These are phyloP conservation scores for Planiliza haematocheilus DNA, from an alignment of 2,113 vertebrate genomes.

Conservation along the genomic window DNA sequence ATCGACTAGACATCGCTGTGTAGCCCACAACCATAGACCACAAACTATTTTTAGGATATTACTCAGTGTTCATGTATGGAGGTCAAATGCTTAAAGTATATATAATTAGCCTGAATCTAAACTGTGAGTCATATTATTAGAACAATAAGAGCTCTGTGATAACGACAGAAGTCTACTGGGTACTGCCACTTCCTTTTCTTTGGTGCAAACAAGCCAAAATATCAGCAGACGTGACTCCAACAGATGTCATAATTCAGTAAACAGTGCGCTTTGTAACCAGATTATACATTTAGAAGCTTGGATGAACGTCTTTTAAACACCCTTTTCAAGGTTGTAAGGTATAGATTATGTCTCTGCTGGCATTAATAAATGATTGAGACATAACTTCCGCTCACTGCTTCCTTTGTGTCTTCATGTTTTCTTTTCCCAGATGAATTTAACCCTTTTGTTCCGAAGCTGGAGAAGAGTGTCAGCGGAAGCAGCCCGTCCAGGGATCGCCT, in stretches of 20 bases:
- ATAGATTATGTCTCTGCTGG: too few relatives aligned
- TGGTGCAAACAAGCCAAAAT: slow-evolving; percentile 7
- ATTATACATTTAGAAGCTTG: slow-evolving; percentile 29
- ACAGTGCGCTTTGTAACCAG: slow-evolving; percentile 10
- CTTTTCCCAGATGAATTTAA: slow-evolving; percentile 88
- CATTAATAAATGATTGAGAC: too few relatives aligned
- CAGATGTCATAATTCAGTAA: slow-evolving; percentile 14
- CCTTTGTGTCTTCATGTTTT: not conserved
- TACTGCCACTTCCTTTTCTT: slow-evolving; percentile 33
- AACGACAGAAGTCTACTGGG: slow-evolving; percentile 52
- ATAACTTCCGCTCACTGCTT: too few relatives aligned
- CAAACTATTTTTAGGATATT: slow-evolving; percentile 54
- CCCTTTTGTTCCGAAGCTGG: slow-evolving; percentile 92
- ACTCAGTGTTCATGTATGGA: slow-evolving; percentile 46
- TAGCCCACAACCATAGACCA: slow-evolving; percentile 19
- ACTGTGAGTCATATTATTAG: slow-evolving; percentile 49
- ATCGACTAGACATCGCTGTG: slow-evolving; percentile 42
- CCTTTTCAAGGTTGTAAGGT: not conserved
- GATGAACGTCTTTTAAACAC: not conserved
- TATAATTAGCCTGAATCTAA: slow-evolving; percentile 25
- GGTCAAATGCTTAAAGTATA: not conserved
- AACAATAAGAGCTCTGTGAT: slow-evolving; percentile 57
- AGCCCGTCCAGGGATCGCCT: slow-evolving; percentile 94
- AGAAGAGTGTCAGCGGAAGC: slow-evolving; percentile 97
- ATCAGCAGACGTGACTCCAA: slow-evolving; percentile 18